Conservation (phyloP, 1,140 invertebrate species). For the Ceratosolen fusciceps region DNA sequence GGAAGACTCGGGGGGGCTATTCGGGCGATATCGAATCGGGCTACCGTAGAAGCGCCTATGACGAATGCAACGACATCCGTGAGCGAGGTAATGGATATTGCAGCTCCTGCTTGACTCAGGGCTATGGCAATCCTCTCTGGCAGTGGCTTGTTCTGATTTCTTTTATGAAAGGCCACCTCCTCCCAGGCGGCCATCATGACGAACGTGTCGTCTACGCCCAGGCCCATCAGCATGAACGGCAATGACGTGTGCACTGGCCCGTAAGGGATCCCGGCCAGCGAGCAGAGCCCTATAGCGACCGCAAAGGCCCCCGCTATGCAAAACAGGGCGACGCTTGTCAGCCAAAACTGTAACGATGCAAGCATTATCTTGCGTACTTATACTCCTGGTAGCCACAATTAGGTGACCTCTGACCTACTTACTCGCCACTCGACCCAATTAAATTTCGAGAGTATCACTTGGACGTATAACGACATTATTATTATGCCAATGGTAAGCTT, state of each 20-base stretch:
- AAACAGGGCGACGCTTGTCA: conserved; percentile 75
- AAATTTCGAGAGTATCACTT: conserved; percentile 80
- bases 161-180: conserved; percentile 68
- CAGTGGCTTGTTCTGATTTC: conserved; percentile 72
- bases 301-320: conserved; percentile 84
- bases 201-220: conserved; percentile 87
- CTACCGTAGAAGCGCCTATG: conserved; percentile 79
- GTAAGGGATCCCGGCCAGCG: conserved; percentile 80
- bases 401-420: conserved; percentile 55
- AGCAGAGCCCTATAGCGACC: conserved; percentile 81
- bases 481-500: conserved; percentile 79
- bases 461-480: conserved; percentile 82
- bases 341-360: conserved; percentile 58
- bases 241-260: conserved; percentile 86
- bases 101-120: conserved; percentile 84
- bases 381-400: conserved; percentile 19
- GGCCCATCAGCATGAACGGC: conserved; percentile 85
- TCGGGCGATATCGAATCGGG: no score
- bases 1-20: no score
- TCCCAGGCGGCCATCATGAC: conserved; percentile 84
- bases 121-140: conserved; percentile 77
- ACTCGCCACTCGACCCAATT: conserved; percentile 83
- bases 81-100: conserved; percentile 86
- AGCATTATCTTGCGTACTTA: conserved; percentile 13
- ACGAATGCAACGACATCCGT: conserved; percentile 86